A percentile compares a stretch with the other conserved stretches of the same genome.
Evolutionary conservation across 2,888 invertebrate species (phyloP).

Genomic region (Sinelater perroti): DNA sequence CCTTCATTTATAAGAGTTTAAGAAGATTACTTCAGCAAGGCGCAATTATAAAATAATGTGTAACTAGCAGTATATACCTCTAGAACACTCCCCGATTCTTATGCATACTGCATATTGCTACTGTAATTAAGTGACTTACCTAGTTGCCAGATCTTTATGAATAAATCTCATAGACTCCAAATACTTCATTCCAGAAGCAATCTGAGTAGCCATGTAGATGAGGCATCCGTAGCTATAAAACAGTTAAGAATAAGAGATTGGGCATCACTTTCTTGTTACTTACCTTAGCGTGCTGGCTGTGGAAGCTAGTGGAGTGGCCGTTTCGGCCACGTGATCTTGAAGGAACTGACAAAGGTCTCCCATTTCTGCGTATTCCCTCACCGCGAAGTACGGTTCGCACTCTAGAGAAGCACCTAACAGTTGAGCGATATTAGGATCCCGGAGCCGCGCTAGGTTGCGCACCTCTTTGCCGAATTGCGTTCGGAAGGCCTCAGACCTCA

Average conservation of each 20-base stretch:
- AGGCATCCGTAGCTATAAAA: conserved; percentile 80
- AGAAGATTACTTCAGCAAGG: too few relatives aligned
- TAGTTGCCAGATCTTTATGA: conserved; percentile 85
- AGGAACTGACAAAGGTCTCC: conserved; percentile 88
- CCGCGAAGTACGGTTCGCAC: conserved; percentile 78
- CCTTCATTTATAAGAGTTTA: too few relatives aligned
- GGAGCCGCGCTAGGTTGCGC: conserved; percentile 72
- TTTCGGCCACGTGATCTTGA: conserved; percentile 81
- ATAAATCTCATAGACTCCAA: conserved; percentile 85
- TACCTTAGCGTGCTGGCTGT: conserved; percentile 77
- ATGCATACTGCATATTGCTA: too few relatives aligned
- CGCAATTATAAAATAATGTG: too few relatives aligned
- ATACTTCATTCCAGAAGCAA: conserved; percentile 91
- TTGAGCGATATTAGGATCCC: conserved; percentile 76
- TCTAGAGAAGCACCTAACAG: conserved; percentile 77
- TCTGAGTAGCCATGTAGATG: conserved; percentile 86
- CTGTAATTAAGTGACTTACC: conserved; percentile 68
- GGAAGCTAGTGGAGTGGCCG: conserved; percentile 68
- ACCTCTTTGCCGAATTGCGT: conserved; percentile 78
- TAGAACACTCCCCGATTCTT: too few relatives aligned
- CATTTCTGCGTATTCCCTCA: conserved; percentile 78
- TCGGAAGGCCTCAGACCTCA: conserved; percentile 70
- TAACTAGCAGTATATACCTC: too few relatives aligned
- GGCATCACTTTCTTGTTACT: conserved; percentile 31
- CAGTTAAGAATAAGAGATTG: conserved; percentile 34